A percentile compares a stretch with the other conserved stretches of the same genome.
Conservation (phyloP, 2,797 vertebrate genomes). For the Tenualosa ilisha region DNA sequence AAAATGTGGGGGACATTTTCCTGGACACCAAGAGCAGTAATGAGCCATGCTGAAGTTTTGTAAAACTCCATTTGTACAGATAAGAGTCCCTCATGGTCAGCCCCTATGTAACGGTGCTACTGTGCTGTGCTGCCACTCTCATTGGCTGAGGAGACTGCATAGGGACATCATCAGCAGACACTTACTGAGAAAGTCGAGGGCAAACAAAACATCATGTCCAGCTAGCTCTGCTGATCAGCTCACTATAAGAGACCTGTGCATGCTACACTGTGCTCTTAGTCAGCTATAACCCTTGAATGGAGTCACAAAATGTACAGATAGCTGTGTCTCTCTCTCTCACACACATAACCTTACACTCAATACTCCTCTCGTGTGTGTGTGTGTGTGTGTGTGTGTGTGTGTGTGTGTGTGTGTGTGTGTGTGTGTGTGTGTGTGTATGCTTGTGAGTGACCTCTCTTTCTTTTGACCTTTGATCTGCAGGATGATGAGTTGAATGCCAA, state of each 20-base stretch:
- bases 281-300: background rate
- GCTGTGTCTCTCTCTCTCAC: too few relatives aligned
- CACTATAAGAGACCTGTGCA: too few relatives aligned
- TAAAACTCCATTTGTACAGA: background rate
- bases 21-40: background rate
- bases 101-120: background rate
- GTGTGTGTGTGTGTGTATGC: background rate
- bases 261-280: background rate
- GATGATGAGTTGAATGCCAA: slow-evolving; percentile 12
- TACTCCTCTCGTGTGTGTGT: too few relatives aligned
- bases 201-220: background rate
- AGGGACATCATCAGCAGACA: too few relatives aligned
- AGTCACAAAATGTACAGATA: background rate
- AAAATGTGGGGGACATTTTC: background rate
- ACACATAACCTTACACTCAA: too few relatives aligned
- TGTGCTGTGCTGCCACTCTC: background rate
- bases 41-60: background rate
- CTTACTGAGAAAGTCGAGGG: too few relatives aligned
- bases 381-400: background rate
- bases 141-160: background rate
- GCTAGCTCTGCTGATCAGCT: background rate
- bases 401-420: background rate
- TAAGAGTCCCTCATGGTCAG: background rate
- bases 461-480: background rate
- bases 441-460: background rate